Evolutionary conservation across 2,797 vertebrate species (phyloP).

Genomic region (Crypturellus tataupa): DNA sequence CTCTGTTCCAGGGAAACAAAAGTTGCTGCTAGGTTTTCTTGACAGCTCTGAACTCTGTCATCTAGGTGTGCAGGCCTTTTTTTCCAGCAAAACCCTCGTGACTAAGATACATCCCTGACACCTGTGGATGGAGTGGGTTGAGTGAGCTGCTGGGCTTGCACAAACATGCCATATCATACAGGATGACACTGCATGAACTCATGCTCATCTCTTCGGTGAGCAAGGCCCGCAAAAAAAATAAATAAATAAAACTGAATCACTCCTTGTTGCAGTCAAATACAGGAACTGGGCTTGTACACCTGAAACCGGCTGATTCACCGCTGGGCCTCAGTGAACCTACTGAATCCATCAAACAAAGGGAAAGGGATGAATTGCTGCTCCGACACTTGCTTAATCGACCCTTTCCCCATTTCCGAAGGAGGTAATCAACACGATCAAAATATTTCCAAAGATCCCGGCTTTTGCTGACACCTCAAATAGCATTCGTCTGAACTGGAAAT

Average conservation of each 20-base stretch:
- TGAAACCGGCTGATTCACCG: accelerated
- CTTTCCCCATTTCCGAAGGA: neutral
- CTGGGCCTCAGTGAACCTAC: neutral
- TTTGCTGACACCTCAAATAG: neutral
- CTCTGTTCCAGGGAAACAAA: neutral
- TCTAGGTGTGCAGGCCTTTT: neutral
- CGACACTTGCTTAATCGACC: neutral
- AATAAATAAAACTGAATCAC: neutral
- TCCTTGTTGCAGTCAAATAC: neutral
- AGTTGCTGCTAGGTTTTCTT: neutral
- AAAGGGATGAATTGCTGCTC: neutral
- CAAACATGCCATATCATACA: neutral
- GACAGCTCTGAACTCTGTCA: neutral
- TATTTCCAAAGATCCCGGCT: neutral
- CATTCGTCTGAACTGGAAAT: neutral
- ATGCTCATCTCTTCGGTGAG: neutral
- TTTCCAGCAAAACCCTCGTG: neutral
- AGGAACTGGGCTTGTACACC: accelerated
- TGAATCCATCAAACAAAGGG: neutral
- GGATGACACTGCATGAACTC: neutral
- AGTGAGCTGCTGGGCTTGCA: neutral
- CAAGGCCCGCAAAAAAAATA: neutral
- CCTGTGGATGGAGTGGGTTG: neutral
- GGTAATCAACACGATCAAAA: neutral
- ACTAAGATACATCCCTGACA: neutral